Base-by-base conservation (phyloP, 2,797 vertebrate genomes). In the Cyclopterus lumpus region DNA sequence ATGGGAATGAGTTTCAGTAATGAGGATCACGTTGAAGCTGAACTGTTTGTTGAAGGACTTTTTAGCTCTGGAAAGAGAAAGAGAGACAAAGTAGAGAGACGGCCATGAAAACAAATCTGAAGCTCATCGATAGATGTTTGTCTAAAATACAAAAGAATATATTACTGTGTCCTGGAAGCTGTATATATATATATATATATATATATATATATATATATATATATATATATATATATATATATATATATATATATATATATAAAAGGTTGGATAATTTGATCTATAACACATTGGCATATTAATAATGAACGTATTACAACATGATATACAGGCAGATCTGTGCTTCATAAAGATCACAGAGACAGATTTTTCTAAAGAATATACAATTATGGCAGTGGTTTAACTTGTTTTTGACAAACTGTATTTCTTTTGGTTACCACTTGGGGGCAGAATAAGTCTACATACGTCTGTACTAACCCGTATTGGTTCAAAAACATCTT, bases 371-470 rank as follows among this genome's bases (percentile, higher is more conserved):
- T 58, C 15, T 4, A 26, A 40, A 40, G 14, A 16, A 54, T n/a
- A n/a, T n/a, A n/a, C n/a, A n/a, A n/a, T n/a, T n/a, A n/a, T n/a
- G 26, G 26, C 26, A n/a, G 1, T 34, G 8, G 53, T 73, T 54
- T 14, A 5, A 20, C 9, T 6, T 3, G 5, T 34, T 48, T 26
- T 4, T 16, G 12, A 44, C 7, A 3, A 65, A 32, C 10, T 67
- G 60, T 48, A 30, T 11, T 71, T 70, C 32, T 54, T 15, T 36
- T 63, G 4, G 0, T 60, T 4, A 34, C 85, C 91, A 89, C 79
- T 14, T 67, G 91, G 64, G 75, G 90, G 89, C 91, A 91, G 73
- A 58, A 79, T 11, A 87, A 76, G 36, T 26, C 74, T 57, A 22
- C 28, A 51, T 62, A 85, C 66, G 28, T 1, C 10, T n/a, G 0